Percentiles rank a stretch among this genome's conserved stretches.
Conservation (phyloP, 2,797 vertebrate species). For the Eleutherodactylus coqui region DNA sequence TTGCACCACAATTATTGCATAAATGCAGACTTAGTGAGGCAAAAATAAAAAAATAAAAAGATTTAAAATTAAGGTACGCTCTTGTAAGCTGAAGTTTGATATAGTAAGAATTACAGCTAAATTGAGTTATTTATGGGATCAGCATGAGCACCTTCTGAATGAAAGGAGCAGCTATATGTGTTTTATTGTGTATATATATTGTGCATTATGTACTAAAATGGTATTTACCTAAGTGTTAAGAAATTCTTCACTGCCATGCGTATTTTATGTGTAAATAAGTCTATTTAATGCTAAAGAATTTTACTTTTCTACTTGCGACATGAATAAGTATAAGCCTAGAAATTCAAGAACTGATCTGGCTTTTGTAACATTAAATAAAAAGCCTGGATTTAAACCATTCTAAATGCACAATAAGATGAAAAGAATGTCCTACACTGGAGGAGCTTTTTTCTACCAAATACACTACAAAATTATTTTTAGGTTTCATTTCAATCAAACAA, state of each 20-base stretch:
- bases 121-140: background rate
- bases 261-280: conserved; percentile 1
- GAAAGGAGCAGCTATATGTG: background rate
- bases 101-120: background rate
- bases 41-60: background rate
- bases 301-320: background rate
- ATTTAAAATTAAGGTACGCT: too few species aligned
- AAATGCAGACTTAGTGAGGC: background rate
- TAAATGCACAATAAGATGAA: conserved; percentile 29
- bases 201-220: background rate
- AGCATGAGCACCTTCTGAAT: background rate
- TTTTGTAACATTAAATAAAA: conserved; percentile 17
- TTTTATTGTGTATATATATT: background rate
- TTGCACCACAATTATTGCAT: background rate
- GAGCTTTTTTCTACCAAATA: background rate
- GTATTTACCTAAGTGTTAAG: background rate
- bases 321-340: background rate
- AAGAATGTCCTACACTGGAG: conserved; percentile 10
- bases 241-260: background rate
- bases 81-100: background rate
- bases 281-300: background rate
- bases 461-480: background rate
- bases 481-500: conserved; percentile 35
- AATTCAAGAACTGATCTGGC: background rate
- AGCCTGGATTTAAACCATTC: conserved; percentile 6